These are phyloP conservation scores for Acleris holmiana DNA, from an alignment of 2,888 invertebrate genomes.

Conservation along the genomic window DNA sequence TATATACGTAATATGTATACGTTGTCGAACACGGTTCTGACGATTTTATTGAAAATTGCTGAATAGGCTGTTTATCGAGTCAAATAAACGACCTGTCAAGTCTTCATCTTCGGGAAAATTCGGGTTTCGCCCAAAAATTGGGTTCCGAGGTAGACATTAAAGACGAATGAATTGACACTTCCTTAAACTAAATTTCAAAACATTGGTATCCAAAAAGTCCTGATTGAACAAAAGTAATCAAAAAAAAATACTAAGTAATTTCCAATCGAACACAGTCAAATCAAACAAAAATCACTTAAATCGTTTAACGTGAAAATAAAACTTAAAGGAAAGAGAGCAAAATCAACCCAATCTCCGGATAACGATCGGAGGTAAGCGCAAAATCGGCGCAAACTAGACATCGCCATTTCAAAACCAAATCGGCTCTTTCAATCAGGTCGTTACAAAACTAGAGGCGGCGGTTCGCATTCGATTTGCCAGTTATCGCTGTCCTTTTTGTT, in stretches of 20 bases:
- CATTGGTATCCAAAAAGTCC: not conserved
- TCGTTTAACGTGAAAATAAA: not conserved
- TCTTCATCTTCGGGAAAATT: too few relatives aligned
- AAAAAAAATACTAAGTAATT: not conserved
- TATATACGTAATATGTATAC: too few relatives aligned
- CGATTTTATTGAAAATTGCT: too few relatives aligned
- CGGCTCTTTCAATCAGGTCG: constrained; percentile 38
- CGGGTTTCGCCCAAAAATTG: too few relatives aligned
- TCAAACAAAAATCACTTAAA: constrained; percentile 3
- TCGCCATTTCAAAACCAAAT: constrained; percentile 41
- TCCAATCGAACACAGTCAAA: constrained; percentile 3
- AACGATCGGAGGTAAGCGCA: constrained; percentile 34
- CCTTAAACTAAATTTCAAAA: too few relatives aligned
- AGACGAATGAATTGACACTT: too few relatives aligned
- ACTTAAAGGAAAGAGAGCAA: constrained; percentile 18
- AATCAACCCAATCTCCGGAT: constrained; percentile 26
- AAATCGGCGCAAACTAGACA: constrained; percentile 39
- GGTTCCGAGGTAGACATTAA: too few relatives aligned
- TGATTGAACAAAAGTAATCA: not conserved
- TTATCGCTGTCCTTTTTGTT: constrained; percentile 27
- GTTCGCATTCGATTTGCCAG: constrained; percentile 17
- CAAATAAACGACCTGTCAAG: too few relatives aligned
- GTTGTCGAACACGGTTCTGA: too few relatives aligned
- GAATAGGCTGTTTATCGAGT: too few relatives aligned
- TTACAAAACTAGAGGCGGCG: constrained; percentile 36